Evolutionary conservation across 1,140 invertebrate species (phyloP).

Genomic region (Bombus consobrinus): DNA sequence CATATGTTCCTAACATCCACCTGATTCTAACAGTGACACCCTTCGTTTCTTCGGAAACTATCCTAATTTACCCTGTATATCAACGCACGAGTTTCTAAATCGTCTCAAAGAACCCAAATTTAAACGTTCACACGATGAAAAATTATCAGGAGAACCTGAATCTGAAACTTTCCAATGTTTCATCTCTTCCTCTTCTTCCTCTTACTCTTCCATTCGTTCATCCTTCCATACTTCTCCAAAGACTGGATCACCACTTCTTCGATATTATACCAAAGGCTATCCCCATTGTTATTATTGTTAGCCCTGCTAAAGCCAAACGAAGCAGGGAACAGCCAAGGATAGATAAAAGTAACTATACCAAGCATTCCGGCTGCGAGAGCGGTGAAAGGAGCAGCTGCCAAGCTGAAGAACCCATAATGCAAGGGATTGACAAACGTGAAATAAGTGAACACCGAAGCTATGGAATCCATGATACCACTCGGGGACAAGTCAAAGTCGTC

Average conservation of each 20-base stretch:
- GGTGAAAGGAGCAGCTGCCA: constrained; percentile 78
- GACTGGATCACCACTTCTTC: constrained; percentile 73
- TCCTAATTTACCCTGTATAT: neutral
- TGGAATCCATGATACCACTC: constrained; percentile 69
- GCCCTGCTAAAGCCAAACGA: constrained; percentile 72
- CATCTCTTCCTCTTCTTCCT: constrained; percentile 76
- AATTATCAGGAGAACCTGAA: neutral
- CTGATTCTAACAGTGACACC: neutral
- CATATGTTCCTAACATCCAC: neutral
- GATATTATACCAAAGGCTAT: constrained; percentile 66
- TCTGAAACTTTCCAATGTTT: constrained; percentile 2
- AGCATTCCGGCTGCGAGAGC: constrained; percentile 79
- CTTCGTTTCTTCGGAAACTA: no score
- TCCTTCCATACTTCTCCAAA: constrained; percentile 70
- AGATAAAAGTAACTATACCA: constrained; percentile 76
- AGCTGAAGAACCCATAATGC: constrained; percentile 78
- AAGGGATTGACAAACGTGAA: constrained; percentile 78
- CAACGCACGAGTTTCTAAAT: neutral
- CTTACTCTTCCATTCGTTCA: constrained; percentile 76
- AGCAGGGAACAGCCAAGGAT: constrained; percentile 78
- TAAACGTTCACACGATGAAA: neutral
- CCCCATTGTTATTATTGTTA: constrained; percentile 47
- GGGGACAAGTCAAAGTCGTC: constrained; percentile 74
- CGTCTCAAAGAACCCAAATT: no score
- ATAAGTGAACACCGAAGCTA: constrained; percentile 73